These are phyloP conservation scores for Equus quagga DNA, from an alignment of 2,113 vertebrate genomes.

Conservation along the genomic window DNA sequence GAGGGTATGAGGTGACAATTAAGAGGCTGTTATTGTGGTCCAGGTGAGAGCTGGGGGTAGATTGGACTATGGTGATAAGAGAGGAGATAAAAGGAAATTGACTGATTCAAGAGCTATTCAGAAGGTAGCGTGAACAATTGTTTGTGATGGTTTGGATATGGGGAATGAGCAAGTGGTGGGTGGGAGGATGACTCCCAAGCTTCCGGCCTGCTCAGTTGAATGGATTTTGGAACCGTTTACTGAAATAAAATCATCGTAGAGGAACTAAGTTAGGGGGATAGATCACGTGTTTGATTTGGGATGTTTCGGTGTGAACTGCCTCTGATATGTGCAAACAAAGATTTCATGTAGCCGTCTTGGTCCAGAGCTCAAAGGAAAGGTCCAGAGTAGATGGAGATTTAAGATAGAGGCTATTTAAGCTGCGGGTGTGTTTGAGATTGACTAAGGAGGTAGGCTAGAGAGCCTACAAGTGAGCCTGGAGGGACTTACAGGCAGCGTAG, in stretches of 20 bases:
- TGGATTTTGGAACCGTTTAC: conserved; percentile 12
- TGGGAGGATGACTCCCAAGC: background rate
- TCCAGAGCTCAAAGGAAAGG: background rate
- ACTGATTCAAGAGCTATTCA: background rate
- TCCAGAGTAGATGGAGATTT: background rate
- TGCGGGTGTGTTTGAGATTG: background rate
- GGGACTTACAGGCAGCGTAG: background rate
- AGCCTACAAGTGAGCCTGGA: background rate
- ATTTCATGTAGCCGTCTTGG: background rate
- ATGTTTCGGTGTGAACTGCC: background rate
- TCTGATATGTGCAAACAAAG: background rate
- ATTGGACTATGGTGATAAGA: background rate
- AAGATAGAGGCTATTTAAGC: background rate
- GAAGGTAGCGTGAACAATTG: background rate
- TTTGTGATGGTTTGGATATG: background rate
- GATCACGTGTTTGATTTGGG: background rate
- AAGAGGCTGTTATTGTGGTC: background rate
- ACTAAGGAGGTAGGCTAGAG: background rate
- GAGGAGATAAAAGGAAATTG: background rate
- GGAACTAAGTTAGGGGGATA: background rate
- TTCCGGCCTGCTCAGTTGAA: background rate
- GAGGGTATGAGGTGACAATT: background rate
- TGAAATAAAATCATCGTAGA: background rate
- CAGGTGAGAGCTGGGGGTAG: background rate
- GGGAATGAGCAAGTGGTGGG: background rate